Evolutionary conservation across 2,113 vertebrate genomes (phyloP).

Genomic region (Cromileptes altivelis): DNA sequence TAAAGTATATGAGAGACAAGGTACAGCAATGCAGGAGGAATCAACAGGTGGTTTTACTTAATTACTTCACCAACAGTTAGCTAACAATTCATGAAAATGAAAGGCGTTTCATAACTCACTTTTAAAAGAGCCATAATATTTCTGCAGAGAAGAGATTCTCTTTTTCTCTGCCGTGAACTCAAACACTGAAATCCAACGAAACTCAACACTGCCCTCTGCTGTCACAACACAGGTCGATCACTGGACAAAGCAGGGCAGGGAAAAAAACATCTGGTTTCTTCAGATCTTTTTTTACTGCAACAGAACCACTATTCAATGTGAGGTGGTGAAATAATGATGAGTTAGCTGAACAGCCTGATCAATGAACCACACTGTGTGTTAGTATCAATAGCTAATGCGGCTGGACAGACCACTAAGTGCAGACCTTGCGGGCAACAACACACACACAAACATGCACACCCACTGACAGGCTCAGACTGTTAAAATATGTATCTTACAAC

Average conservation of each 20-base stretch:
- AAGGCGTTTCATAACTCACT: background rate
- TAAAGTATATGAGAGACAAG: background rate
- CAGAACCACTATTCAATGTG: background rate
- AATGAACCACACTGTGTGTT: background rate
- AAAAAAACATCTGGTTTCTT: background rate
- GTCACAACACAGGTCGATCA: conserved; percentile 8
- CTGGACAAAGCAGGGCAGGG: background rate
- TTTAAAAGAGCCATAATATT: background rate
- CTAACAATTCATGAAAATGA: background rate
- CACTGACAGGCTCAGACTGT: too few species aligned
- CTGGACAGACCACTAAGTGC: background rate
- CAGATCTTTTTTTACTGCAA: background rate
- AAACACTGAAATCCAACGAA: conserved; percentile 12
- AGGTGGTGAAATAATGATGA: background rate
- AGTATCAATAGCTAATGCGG: background rate
- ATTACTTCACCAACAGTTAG: background rate
- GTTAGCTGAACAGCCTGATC: background rate
- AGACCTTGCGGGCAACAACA: background rate
- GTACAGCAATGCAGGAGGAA: background rate
- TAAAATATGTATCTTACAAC: too few species aligned
- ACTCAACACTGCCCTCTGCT: conserved; percentile 81
- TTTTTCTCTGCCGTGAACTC: background rate
- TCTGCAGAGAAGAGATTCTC: background rate
- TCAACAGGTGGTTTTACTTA: conserved; percentile 3
- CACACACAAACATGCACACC: background rate